phyloP scores from a whole-genome alignment of 2,797 vertebrate genomes.

The Sorex maritimensis region DNA sequence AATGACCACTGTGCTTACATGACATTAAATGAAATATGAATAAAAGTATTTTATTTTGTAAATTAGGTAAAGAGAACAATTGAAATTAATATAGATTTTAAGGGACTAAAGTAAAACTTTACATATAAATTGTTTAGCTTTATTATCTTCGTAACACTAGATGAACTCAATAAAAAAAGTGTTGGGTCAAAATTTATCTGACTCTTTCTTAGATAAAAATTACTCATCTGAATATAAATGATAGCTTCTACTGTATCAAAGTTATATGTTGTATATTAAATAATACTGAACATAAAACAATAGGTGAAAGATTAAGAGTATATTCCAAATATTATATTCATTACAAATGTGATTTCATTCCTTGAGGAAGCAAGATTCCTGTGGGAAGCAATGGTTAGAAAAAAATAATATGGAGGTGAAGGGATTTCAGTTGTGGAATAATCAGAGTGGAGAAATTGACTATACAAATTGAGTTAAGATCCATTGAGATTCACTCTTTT shows the following conservation, averaged over 20 bases:
- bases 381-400: neutral
- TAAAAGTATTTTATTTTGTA: neutral
- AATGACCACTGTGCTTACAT: neutral
- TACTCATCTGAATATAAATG: neutral
- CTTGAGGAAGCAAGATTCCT: neutral
- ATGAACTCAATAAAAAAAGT: neutral
- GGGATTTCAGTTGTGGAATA: neutral
- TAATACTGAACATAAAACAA: neutral
- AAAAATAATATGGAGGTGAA: neutral
- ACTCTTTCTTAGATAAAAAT: neutral
- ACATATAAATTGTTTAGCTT: neutral
- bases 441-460: constrained; percentile 11
- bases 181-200: neutral
- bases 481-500: constrained; percentile 51
- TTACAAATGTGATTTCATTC: neutral
- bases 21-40: neutral
- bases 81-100: neutral
- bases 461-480: constrained; percentile 45
- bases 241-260: neutral
- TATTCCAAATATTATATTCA: neutral
- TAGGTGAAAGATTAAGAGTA: neutral
- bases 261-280: neutral
- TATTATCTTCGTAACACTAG: neutral
- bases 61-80: neutral
- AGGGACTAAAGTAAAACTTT: neutral